Evolutionary conservation across 2,888 invertebrate genomes (phyloP), one percentile per base, ranked within the genome.

Genomic region (Slavum lentiscoides): DNA sequence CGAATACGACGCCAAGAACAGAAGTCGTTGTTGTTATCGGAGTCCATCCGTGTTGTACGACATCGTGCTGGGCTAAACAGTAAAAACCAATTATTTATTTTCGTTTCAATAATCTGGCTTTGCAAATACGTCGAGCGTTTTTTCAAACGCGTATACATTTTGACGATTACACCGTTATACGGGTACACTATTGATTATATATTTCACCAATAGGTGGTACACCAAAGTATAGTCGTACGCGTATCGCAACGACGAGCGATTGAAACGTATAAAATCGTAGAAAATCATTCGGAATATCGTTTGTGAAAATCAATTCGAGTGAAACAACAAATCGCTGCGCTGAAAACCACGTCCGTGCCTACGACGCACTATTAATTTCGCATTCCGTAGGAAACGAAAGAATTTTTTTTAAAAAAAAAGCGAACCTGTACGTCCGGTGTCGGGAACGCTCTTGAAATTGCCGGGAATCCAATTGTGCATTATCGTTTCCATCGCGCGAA

Each of bases 1-100:
- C 92, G 85, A 93, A 98, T 85, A 91, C 91, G 19, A 98, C 86
- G 7, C 94, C 97, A 39, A 98, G 88, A 0, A 98, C 95, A 55
- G 97, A 96, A 5, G 97, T 94, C 19, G 96, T 96, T 1, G 97
- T 97, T 3, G 95, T 94, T 73, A 94, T 92, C 0, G 97, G 96
- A 53, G 82, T 83, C 68, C 82, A 82, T n/a, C 80, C 82, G 61
- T 82, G 83, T 64, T 75, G 66, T 9, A 82, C 81, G n/a, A 69
- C 15, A 64, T 77, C 82, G n/a, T 64, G 11, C n/a, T 77, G 64
- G 4, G 61, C 80, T 80, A 39, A 13, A 39, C 53, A 61, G 15
- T 13, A 69, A 62, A 69, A 69, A 58, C 3, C 0, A 49, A 66
- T 15, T 21, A 39, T 15, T 55, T 19, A 1, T 55, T 17, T 19